Conservation (phyloP, 2,797 vertebrate species). For the Prunella strophiata region DNA sequence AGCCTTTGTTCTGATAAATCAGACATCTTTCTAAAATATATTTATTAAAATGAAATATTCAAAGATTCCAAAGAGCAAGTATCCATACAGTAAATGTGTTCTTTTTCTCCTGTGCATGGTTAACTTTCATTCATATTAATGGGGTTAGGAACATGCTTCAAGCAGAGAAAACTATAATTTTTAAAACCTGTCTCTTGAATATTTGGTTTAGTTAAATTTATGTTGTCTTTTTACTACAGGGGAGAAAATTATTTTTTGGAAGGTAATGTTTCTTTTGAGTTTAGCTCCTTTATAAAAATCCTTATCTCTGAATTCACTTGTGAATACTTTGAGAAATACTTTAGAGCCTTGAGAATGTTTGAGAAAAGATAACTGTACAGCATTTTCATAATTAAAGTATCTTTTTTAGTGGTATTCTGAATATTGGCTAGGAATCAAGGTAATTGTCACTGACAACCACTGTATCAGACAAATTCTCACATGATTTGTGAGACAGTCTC, state of each 20-base stretch:
- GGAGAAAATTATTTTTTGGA: not conserved
- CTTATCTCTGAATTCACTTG: not conserved
- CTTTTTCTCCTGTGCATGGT: constrained; percentile 42
- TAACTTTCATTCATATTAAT: constrained; percentile 73
- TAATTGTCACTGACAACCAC: constrained; percentile 52
- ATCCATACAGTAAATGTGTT: constrained; percentile 38
- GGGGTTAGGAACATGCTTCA: constrained; percentile 27
- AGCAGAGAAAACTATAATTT: constrained; percentile 47
- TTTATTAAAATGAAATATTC: constrained; percentile 73
- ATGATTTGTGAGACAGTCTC: constrained; percentile 44
- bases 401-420: not conserved
- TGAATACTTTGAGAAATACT: not conserved
- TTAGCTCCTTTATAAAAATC: not conserved
- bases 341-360: not conserved
- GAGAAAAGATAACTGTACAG: not conserved
- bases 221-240: constrained; percentile 9
- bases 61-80: constrained; percentile 33
- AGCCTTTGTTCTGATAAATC: constrained; percentile 72
- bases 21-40: constrained; percentile 69
- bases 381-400: not conserved
- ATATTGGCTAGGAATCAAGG: not conserved
- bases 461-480: constrained; percentile 52
- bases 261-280: not conserved
- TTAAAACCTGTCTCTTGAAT: constrained; percentile 38
- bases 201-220: constrained; percentile 40